These are phyloP conservation scores for Platycheirus albimanus DNA, from an alignment of 2,888 invertebrate species.

Conservation along the genomic window DNA sequence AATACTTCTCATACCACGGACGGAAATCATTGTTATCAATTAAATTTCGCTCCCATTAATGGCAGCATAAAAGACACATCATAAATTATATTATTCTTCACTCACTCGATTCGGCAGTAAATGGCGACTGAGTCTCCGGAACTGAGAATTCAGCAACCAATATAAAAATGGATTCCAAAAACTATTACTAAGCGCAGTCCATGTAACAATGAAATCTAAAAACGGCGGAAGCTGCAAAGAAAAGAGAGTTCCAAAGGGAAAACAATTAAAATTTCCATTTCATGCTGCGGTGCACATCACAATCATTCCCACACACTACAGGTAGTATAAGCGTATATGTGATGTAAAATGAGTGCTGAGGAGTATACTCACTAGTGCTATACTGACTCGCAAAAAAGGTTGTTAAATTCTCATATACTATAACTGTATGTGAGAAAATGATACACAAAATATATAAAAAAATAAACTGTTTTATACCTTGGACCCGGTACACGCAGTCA, in stretches of 20 bases:
- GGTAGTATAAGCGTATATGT: background rate
- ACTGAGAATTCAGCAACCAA: slow-evolving; percentile 93
- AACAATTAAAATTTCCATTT: slow-evolving; percentile 65
- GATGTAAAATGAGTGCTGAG: background rate
- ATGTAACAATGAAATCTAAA: slow-evolving; percentile 92
- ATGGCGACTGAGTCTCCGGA: slow-evolving; percentile 90
- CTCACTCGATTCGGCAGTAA: slow-evolving; percentile 89
- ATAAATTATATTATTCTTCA: slow-evolving; percentile 66
- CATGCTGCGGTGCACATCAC: slow-evolving; percentile 38
- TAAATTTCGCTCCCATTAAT: slow-evolving; percentile 25
- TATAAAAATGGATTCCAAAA: slow-evolving; percentile 96
- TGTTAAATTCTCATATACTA: slow-evolving; percentile 21
- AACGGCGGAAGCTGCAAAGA: slow-evolving; percentile 88
- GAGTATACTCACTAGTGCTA: background rate
- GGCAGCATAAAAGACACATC: background rate
- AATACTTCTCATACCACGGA: slow-evolving; percentile 8
- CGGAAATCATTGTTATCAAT: slow-evolving; percentile 56
- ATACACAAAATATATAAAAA: background rate
- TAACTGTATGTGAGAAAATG: background rate
- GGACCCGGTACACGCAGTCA: slow-evolving; percentile 94
- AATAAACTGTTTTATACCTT: slow-evolving; percentile 83
- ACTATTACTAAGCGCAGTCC: slow-evolving; percentile 93
- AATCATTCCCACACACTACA: background rate
- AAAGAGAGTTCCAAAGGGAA: slow-evolving; percentile 34
- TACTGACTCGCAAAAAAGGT: slow-evolving; percentile 6